These are phyloP conservation scores for Periphyllus acericola DNA, from an alignment of 2,888 invertebrate genomes.

Conservation along the genomic window DNA sequence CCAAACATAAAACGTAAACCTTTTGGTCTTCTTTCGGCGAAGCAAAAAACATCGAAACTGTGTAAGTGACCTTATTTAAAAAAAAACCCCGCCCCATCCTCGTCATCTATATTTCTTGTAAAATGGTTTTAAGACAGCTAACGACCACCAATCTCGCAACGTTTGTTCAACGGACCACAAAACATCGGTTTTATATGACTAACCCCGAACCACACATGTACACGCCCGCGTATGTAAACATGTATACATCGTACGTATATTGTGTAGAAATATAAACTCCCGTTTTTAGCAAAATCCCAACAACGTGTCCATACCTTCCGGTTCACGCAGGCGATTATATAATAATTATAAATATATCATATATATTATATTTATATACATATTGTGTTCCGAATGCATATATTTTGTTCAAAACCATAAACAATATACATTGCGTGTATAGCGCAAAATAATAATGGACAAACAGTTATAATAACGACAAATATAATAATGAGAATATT, in stretches of 20 bases:
- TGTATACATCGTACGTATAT: not conserved
- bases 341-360: no score
- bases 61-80: conserved; percentile 44
- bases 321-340: not conserved
- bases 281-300: not conserved
- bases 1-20: conserved; percentile 48
- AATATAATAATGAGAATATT: not conserved
- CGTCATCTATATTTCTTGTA: conserved; percentile 29
- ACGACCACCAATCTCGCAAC: conserved; percentile 46
- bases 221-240: no score
- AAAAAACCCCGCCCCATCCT: not conserved
- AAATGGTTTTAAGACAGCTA: conserved; percentile 49
- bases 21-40: not conserved
- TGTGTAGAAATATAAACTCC: not conserved
- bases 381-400: not conserved
- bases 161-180: conserved; percentile 47
- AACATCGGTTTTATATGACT: conserved; percentile 46
- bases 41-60: conserved; percentile 26
- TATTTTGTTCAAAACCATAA: not conserved
- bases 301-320: not conserved
- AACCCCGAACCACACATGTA: conserved; percentile 6
- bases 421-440: no score
- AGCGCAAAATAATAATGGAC: not conserved
- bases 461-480: not conserved
- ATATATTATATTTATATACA: no score